Base-by-base conservation (phyloP, 2,888 invertebrate genomes). In the Sympetrum striolatum region DNA sequence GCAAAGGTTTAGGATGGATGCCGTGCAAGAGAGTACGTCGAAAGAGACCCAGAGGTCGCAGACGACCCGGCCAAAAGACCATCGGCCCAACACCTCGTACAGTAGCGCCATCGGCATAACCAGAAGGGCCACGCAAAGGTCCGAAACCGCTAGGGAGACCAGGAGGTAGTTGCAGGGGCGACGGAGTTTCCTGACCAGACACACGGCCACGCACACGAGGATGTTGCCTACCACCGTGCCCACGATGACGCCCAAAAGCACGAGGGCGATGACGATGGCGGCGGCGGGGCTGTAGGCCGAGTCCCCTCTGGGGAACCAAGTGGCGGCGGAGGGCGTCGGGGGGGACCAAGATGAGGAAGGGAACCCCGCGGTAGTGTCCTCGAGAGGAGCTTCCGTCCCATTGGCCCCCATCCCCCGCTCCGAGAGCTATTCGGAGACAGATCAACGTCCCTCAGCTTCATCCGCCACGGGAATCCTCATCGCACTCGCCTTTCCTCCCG, bases 91-190 rank as follows among this genome's bases (percentile, higher is more conserved):
- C 91, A 99, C 96, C 94, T 99, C 99, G 94, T 98, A 98, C 60
- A 98, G 96, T 93, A 99, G 96, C 6, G 99, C 99, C 95, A 99
- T 98, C 12, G 99, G 98, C 99, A 99, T 99, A 91, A 99, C 99
- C 92, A 99, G 95, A 86, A 97, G 96, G 4, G 99, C 98, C 90
- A 99, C 99, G 93, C 99, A 98, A 92, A 99, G 96, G 94, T 99
- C 99, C 92, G 99, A 98, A 91, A 99, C 97, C 91, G 99, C 99
- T 93, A 99, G 95, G 81, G 99, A 99, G 81, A 99, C 98, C 90
- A 99, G 96, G 92, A 98, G 95, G 93, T 98, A 98, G 94, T 98
- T 98, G 94, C 98, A 98, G 90, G 97, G 98, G 92, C 97, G 96
- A 93, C 98, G 96, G 93, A 99, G 94, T 93, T 98, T 98, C 91